A percentile compares a stretch with the other conserved stretches of the same genome.
Evolutionary conservation across 2,113 vertebrate genomes (phyloP).

Genomic region (Callithrix jacchus): DNA sequence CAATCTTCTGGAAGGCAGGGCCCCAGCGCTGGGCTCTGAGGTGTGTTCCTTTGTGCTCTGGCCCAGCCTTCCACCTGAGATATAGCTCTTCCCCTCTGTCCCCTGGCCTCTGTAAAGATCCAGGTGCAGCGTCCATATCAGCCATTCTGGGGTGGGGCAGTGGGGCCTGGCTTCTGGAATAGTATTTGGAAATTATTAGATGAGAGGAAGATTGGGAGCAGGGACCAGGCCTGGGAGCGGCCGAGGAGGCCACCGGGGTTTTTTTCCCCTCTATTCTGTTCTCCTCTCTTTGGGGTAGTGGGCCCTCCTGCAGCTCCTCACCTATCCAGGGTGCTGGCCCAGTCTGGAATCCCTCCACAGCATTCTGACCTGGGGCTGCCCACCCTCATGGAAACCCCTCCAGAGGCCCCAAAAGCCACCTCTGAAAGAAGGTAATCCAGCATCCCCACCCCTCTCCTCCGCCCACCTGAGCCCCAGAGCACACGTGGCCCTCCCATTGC

Average conservation of each 20-base stretch:
- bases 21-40: not conserved
- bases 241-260: not conserved
- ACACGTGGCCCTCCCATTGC: too few relatives aligned
- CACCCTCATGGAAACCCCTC: not conserved
- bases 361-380: not conserved
- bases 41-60: not conserved
- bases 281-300: not conserved
- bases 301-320: not conserved
- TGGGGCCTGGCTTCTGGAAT: not conserved
- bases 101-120: not conserved
- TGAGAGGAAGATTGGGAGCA: not conserved
- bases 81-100: not conserved
- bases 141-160: not conserved
- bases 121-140: not conserved
- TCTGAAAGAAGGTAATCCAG: not conserved
- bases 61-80: not conserved
- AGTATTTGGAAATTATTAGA: not conserved
- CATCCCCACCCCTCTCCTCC: fast-evolving
- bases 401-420: not conserved
- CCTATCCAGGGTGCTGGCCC: not conserved
- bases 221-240: not conserved
- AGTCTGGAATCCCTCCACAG: not conserved
- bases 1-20: not conserved
- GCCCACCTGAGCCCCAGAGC: not conserved
- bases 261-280: not conserved